Percentiles rank a stretch among this genome's conserved stretches.
These are phyloP conservation scores for Bovichtus variegatus DNA, from an alignment of 2,797 vertebrate species.

Conservation along the genomic window DNA sequence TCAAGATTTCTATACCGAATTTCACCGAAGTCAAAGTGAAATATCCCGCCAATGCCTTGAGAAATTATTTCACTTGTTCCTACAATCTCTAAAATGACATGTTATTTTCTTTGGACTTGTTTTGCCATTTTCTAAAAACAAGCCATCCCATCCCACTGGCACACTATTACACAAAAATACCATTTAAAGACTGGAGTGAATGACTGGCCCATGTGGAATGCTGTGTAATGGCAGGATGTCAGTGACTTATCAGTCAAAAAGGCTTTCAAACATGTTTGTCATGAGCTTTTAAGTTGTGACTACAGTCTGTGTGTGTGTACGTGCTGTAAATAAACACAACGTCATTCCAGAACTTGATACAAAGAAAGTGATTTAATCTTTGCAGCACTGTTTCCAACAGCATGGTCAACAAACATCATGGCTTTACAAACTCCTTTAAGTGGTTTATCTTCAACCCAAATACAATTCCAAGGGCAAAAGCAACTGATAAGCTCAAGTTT, in stretches of 20 bases:
- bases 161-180: neutral
- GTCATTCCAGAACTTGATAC: slow-evolving; percentile 50
- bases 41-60: neutral
- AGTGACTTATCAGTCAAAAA: slow-evolving; percentile 36
- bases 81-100: slow-evolving; percentile 1
- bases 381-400: slow-evolving; percentile 67
- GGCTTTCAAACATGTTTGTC: slow-evolving; percentile 29
- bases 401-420: slow-evolving; percentile 71
- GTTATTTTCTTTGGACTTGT: slow-evolving; percentile 16
- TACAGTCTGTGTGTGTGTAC: neutral
- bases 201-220: slow-evolving; percentile 41
- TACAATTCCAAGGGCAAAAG: slow-evolving; percentile 56
- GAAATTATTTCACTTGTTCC: neutral
- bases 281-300: slow-evolving; percentile 23
- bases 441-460: slow-evolving; percentile 67
- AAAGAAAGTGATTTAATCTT: slow-evolving; percentile 79
- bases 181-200: slow-evolving; percentile 3
- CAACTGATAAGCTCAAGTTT: slow-evolving; percentile 57
- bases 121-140: slow-evolving; percentile 26
- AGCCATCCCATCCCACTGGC: slow-evolving; percentile 8
- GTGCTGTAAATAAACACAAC: slow-evolving; percentile 60
- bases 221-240: slow-evolving; percentile 34
- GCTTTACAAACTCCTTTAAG: slow-evolving; percentile 70
- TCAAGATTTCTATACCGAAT: neutral
- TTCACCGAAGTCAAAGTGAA: neutral